phyloP scores from a whole-genome alignment of 2,113 vertebrate species.

The Prunella himalayana region DNA sequence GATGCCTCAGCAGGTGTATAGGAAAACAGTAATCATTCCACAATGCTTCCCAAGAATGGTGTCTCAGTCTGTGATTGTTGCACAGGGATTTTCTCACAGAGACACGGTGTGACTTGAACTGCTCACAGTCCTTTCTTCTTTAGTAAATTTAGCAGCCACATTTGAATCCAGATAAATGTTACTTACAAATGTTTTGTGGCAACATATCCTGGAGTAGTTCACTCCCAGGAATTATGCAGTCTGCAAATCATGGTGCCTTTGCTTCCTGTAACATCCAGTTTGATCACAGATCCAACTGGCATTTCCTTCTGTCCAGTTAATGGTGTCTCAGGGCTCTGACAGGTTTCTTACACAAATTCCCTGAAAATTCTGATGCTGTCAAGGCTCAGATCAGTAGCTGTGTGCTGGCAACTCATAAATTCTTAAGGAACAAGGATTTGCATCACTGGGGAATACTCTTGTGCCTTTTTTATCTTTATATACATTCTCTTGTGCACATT shows the following conservation, averaged over 20 bases:
- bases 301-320: background rate
- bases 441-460: background rate
- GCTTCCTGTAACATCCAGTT: background rate
- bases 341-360: background rate
- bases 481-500: background rate
- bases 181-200: background rate
- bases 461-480: background rate
- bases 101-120: background rate
- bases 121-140: background rate
- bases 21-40: background rate
- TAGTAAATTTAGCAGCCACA: background rate
- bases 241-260: background rate
- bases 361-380: background rate
- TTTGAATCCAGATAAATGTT: background rate
- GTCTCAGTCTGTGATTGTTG: background rate
- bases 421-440: background rate
- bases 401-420: background rate
- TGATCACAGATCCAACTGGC: background rate
- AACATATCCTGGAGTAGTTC: background rate
- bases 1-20: background rate
- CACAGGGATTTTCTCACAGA: background rate
- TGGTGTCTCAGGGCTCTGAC: background rate
- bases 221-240: background rate
- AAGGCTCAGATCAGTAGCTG: background rate
- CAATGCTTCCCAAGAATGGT: background rate